phyloP scores from a whole-genome alignment of 2,113 vertebrate genomes.

The Bungarus multicinctus region DNA sequence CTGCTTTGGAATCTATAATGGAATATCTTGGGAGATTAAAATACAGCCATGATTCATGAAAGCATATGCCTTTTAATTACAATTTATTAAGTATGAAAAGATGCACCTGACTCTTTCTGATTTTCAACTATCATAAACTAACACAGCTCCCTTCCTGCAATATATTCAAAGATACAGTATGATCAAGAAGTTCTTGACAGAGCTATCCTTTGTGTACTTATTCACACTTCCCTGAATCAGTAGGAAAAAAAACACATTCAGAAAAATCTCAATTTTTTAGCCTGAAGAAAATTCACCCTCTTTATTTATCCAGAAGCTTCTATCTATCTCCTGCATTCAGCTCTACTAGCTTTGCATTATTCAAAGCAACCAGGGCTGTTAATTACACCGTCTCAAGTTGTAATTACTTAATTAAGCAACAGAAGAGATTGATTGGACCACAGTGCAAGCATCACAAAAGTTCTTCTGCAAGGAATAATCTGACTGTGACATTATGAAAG shows the following conservation, averaged over 20 bases:
- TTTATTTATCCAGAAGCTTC: slow-evolving; percentile 35
- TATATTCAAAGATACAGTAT: neutral
- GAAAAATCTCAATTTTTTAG: neutral
- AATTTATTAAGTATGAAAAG: neutral
- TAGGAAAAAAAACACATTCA: neutral
- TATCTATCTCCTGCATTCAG: slow-evolving; percentile 45
- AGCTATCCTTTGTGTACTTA: neutral
- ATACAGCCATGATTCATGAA: neutral
- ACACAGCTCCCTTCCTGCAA: neutral
- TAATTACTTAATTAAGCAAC: slow-evolving; percentile 73
- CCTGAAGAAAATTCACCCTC: neutral
- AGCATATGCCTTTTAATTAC: neutral
- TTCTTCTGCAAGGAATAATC: slow-evolving; percentile 62
- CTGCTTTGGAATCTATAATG: neutral
- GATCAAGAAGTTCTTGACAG: neutral
- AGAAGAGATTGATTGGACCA: slow-evolving; percentile 71
- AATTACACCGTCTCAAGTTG: slow-evolving; percentile 69
- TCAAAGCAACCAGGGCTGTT: slow-evolving; percentile 71
- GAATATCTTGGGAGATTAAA: neutral
- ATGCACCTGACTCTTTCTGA: neutral
- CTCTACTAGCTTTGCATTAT: slow-evolving; percentile 66
- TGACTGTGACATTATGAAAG: slow-evolving; percentile 65
- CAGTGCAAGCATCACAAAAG: slow-evolving; percentile 63
- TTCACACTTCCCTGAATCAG: neutral
- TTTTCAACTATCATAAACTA: neutral